Evolutionary conservation across 2,113 vertebrate species (phyloP).

Genomic region (Zootoca vivipara): DNA sequence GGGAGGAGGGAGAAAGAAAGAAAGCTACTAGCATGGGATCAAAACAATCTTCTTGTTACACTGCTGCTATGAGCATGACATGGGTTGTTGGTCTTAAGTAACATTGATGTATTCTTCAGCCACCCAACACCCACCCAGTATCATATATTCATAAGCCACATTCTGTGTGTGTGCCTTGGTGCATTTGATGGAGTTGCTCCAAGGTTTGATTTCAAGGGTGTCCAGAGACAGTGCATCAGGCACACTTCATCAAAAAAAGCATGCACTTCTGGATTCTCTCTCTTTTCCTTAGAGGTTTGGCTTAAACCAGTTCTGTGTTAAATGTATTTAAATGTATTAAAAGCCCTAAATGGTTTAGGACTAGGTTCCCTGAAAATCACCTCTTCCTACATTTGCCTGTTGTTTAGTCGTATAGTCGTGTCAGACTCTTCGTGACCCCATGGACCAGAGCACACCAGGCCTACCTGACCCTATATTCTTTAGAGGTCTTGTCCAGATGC

Average conservation of each 20-base stretch:
- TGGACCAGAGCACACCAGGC: no score
- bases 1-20: background rate
- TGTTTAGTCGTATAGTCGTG: no score
- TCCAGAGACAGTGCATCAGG: background rate
- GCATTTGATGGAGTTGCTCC: background rate
- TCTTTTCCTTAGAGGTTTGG: background rate
- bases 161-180: background rate
- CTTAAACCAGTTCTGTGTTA: background rate
- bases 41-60: background rate
- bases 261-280: background rate
- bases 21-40: background rate
- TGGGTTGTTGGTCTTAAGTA: background rate
- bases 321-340: no score
- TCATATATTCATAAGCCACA: background rate
- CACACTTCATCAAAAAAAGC: background rate
- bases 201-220: background rate
- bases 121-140: background rate
- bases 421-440: no score
- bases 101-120: background rate
- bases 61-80: background rate
- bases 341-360: no score
- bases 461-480: no score
- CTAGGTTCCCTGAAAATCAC: no score
- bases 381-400: no score
- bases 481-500: no score